phyloP scores from a whole-genome alignment of 1,140 invertebrate species.

The Dolichoris vasculosae region DNA sequence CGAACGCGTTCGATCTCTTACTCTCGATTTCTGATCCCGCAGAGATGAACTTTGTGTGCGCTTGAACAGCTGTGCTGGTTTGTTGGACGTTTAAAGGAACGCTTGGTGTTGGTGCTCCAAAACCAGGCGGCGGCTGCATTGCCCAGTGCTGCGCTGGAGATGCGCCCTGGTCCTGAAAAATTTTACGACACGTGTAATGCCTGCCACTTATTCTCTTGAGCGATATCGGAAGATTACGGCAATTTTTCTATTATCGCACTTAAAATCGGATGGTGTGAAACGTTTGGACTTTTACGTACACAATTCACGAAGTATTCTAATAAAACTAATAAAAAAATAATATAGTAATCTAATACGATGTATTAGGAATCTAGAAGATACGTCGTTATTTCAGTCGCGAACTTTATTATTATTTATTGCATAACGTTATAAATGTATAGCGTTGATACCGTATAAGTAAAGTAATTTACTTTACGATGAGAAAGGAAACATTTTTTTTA shows the following conservation, averaged over 20 bases:
- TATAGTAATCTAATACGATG: no score
- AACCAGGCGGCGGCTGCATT: conserved; percentile 75
- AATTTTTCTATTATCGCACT: not conserved
- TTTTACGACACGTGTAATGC: not conserved
- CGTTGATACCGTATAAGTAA: no score
- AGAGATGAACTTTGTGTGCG: conserved; percentile 73
- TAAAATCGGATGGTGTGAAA: not conserved
- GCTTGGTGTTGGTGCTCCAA: conserved; percentile 68
- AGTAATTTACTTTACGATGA: no score
- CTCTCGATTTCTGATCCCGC: conserved; percentile 73
- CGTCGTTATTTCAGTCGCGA: no score
- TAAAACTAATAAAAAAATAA: not conserved
- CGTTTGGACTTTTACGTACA: not conserved
- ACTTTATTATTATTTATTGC: no score
- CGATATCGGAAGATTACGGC: not conserved
- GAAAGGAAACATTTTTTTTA: no score
- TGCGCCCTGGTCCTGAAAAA: conserved; percentile 67
- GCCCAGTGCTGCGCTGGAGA: conserved; percentile 72
- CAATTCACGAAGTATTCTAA: not conserved
- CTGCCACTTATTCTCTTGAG: not conserved
- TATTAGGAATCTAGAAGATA: no score
- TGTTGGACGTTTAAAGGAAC: conserved; percentile 69
- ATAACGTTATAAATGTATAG: no score
- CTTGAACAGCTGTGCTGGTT: conserved; percentile 69
- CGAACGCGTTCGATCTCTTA: conserved; percentile 55